Evolutionary conservation across 2,113 vertebrate species (phyloP).

Genomic region (Holacanthus passer): DNA sequence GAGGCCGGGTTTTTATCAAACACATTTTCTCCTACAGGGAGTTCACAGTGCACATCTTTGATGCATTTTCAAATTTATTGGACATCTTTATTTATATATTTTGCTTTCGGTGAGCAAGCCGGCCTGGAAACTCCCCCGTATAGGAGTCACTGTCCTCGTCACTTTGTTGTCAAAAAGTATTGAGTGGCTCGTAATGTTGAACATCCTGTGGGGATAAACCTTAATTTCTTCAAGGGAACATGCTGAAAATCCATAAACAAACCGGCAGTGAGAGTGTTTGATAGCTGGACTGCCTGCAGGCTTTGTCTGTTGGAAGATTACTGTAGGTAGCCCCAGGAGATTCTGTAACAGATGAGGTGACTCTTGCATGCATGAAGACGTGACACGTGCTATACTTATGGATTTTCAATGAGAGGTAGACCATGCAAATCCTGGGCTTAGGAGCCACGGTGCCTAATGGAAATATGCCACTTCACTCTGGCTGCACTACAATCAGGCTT

Average conservation of each 20-base stretch:
- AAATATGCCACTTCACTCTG: constrained; percentile 15
- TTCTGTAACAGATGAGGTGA: constrained; percentile 66
- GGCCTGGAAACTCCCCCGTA: constrained; percentile 18
- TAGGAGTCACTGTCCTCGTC: constrained; percentile 41
- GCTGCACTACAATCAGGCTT: constrained; percentile 1
- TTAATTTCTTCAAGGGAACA: constrained; percentile 73
- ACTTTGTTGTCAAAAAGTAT: constrained; percentile 66
- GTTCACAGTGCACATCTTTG: constrained; percentile 48
- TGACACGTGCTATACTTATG: constrained; percentile 57
- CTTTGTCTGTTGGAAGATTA: constrained; percentile 73
- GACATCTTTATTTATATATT: constrained; percentile 62
- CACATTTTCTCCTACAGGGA: constrained; percentile 58
- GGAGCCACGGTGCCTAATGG: constrained; percentile 13
- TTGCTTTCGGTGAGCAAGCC: constrained; percentile 22
- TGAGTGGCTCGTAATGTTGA: constrained; percentile 66
- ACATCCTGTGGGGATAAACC: constrained; percentile 64
- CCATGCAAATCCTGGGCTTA: constrained; percentile 38
- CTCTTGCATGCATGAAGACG: constrained; percentile 64
- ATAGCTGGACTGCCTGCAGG: constrained; percentile 67
- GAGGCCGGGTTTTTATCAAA: constrained; percentile 60
- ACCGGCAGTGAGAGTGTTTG: constrained; percentile 60
- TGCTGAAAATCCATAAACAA: constrained; percentile 78
- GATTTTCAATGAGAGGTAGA: constrained; percentile 64
- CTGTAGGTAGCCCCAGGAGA: constrained; percentile 63
- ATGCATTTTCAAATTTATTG: constrained; percentile 62